Base-by-base conservation (phyloP, 2,113 vertebrate species). In the Tachysurus fulvidraco region DNA sequence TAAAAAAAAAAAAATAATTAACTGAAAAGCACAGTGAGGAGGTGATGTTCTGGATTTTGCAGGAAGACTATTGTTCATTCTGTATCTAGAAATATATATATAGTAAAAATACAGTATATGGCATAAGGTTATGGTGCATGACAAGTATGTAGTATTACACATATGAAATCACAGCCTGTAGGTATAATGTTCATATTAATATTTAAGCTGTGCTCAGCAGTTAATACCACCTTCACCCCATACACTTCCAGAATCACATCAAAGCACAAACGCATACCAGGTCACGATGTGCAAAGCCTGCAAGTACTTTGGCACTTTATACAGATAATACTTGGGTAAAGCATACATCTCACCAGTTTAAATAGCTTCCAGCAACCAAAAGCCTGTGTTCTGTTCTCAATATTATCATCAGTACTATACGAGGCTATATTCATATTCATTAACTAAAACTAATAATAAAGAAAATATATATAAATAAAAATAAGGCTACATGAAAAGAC, bases 201-300 rank as follows among this genome's bases (percentile, higher is more conserved):
- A 85, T 77, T 64, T 59, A 64, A 30, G 28, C 41, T 59, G 36
- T 55, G n/a, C 71, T 85, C 71, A 46, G 55, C 71, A 77, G 14
- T 30, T 85, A 44, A 50, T 77, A 25, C 23, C 44, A n/a, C 13
- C 44, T n/a, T 76, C 44, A 52, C 13, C 52, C 30, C n/a, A 57
- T 57, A 83, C 52, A 55, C 55, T 60, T 25, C 25, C 55, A 59
- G 54, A 46, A 60, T 74, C 57, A 65, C 71, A 77, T 62, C 57
- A 78, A 46, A 57, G 25, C 67, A 73, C 73, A 54, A 62, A 52
- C 64, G n/a, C 73, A 65, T 62, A 54, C 21, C 0, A 23, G 44
- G 55, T 13, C 73, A 23, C 50, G 73, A 77, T 74, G 57, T 57
- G 54, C 77, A 80, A 80, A 85, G 57, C 11, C 59, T 11, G 50